Evolutionary conservation across 2,888 invertebrate species (phyloP).

Genomic region (Nomada hirtipes): DNA sequence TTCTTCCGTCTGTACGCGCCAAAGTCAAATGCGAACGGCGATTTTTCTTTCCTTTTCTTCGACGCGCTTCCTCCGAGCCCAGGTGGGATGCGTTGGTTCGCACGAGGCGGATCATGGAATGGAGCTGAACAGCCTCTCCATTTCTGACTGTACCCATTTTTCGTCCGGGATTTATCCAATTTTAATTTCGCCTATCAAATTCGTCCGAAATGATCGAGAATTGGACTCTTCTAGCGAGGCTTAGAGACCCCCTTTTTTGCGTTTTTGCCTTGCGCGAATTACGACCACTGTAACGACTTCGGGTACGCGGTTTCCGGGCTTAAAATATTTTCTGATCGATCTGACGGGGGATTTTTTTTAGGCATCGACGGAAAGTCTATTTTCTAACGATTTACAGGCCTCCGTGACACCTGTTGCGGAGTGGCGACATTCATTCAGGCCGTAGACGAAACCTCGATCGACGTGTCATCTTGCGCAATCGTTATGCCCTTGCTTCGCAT

Average conservation of each 20-base stretch:
- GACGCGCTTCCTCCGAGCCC: neutral
- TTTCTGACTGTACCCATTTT: neutral
- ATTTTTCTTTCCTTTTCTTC: constrained; percentile 4
- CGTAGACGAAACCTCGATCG: constrained; percentile 50
- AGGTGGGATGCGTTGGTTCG: constrained; percentile 21
- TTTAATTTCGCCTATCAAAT: no score
- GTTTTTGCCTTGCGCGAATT: constrained; percentile 24
- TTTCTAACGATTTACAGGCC: constrained; percentile 53
- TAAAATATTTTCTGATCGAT: constrained; percentile 53
- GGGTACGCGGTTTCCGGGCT: constrained; percentile 23
- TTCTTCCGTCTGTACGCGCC: neutral
- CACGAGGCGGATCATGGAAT: constrained; percentile 9
- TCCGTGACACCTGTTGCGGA: constrained; percentile 68
- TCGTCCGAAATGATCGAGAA: neutral
- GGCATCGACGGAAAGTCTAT: constrained; percentile 39
- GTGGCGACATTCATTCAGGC: constrained; percentile 34
- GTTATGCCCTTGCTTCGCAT: neutral
- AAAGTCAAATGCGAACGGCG: neutral
- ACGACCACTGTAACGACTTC: neutral
- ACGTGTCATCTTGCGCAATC: constrained; percentile 45
- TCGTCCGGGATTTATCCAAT: no score
- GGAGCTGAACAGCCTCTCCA: constrained; percentile 3
- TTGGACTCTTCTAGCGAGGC: constrained; percentile 9
- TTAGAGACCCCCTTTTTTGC: constrained; percentile 5
- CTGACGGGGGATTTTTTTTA: constrained; percentile 40